phyloP scores from a whole-genome alignment of 2,797 vertebrate species.

The Clarias laeviceps region DNA sequence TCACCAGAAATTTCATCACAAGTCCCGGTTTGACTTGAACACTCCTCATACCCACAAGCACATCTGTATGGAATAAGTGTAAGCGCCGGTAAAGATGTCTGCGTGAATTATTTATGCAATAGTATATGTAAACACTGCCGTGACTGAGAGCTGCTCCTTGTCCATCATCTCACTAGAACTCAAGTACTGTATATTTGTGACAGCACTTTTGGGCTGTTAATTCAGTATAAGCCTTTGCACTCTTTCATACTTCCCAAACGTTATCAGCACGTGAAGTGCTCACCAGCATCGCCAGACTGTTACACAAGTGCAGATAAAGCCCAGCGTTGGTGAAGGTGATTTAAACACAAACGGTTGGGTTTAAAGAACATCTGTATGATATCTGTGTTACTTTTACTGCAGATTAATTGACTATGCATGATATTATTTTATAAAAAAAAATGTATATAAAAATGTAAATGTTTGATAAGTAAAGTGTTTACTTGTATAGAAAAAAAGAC shows the following conservation, averaged over 20 bases:
- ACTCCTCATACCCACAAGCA: not conserved
- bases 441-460: not conserved
- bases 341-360: not conserved
- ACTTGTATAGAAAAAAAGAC: not conserved
- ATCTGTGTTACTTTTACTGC: not conserved
- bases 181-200: too few species aligned
- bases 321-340: too few species aligned
- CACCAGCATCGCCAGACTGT: not conserved
- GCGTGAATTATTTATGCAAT: not conserved
- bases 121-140: not conserved
- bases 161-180: not conserved
- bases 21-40: too few species aligned
- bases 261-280: too few species aligned
- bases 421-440: not conserved
- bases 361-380: not conserved
- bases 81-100: not conserved
- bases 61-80: not conserved
- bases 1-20: too few species aligned
- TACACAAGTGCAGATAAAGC: not conserved
- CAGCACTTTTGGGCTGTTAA: not conserved
- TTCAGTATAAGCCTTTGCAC: not conserved
- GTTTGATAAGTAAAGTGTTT: not conserved
- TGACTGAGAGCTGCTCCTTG: not conserved
- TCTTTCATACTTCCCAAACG: not conserved
- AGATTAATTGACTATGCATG: not conserved